phyloP scores from a whole-genome alignment of 1,140 invertebrate species.

The Yoshiicerus persimilis region DNA sequence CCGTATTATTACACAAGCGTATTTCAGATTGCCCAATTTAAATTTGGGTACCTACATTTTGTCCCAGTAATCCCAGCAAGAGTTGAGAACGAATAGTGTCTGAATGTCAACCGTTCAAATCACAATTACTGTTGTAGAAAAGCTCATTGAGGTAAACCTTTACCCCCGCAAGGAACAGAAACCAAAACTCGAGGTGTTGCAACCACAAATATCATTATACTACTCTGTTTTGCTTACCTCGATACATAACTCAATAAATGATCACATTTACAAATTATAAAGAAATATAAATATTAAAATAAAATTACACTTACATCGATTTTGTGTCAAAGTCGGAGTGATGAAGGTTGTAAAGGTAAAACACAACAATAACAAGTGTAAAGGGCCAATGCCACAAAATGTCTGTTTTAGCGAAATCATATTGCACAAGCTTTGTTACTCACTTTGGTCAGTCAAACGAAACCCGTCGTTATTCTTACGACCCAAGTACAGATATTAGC shows the following conservation, averaged over 20 bases:
- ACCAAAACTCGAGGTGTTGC: background rate
- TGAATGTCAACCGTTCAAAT: too few relatives aligned
- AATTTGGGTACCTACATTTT: too few relatives aligned
- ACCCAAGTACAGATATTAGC: background rate
- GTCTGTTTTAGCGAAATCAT: background rate
- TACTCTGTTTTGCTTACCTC: background rate
- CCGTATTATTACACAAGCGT: too few relatives aligned
- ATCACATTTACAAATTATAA: background rate
- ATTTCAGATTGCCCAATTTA: too few relatives aligned
- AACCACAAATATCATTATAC: background rate
- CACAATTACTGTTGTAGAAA: too few relatives aligned
- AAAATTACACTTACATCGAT: constrained; percentile 25
- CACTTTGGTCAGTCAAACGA: background rate
- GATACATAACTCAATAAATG: background rate
- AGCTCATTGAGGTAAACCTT: background rate
- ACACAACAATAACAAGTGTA: background rate
- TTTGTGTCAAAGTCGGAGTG: constrained; percentile 30
- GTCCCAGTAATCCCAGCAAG: too few relatives aligned
- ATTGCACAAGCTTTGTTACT: background rate
- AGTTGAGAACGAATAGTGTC: too few relatives aligned
- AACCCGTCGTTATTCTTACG: background rate
- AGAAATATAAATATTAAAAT: background rate
- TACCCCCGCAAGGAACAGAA: background rate
- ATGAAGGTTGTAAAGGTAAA: background rate
- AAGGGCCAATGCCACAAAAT: background rate